These are phyloP conservation scores for Lithophane semibrunnea DNA, from an alignment of 2,888 invertebrate genomes.

Conservation along the genomic window DNA sequence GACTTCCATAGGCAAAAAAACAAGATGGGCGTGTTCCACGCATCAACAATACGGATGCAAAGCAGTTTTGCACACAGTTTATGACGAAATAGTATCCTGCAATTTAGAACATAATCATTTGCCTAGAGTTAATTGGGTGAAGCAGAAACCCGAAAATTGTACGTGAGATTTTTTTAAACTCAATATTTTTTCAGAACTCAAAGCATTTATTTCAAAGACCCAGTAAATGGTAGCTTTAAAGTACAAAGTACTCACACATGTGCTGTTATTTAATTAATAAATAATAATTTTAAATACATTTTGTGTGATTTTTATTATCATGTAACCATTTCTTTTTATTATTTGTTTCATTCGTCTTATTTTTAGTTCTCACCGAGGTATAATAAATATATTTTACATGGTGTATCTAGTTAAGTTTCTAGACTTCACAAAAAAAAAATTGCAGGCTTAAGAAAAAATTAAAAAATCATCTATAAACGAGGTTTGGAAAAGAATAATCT, in stretches of 20 bases:
- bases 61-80: constrained; percentile 33
- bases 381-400: too few species aligned
- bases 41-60: constrained; percentile 32
- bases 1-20: constrained; percentile 10
- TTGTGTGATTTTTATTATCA: not conserved
- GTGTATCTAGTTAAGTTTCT: too few species aligned
- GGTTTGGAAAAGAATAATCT: not conserved
- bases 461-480: not conserved
- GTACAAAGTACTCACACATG: too few species aligned
- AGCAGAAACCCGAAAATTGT: not conserved
- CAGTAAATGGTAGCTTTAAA: too few species aligned
- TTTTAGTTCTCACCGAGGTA: too few species aligned
- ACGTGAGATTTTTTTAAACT: not conserved
- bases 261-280: not conserved
- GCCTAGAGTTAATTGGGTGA: constrained; percentile 34
- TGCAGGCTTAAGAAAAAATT: too few species aligned
- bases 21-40: constrained; percentile 37
- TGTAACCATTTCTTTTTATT: not conserved
- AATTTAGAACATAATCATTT: constrained; percentile 29
- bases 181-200: too few species aligned
- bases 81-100: constrained; percentile 17
- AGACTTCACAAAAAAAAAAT: too few species aligned
- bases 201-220: too few species aligned
- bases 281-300: not conserved
- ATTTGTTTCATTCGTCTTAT: too few species aligned